Conservation (phyloP, 2,797 vertebrate species). For the Myotis myotis region DNA sequence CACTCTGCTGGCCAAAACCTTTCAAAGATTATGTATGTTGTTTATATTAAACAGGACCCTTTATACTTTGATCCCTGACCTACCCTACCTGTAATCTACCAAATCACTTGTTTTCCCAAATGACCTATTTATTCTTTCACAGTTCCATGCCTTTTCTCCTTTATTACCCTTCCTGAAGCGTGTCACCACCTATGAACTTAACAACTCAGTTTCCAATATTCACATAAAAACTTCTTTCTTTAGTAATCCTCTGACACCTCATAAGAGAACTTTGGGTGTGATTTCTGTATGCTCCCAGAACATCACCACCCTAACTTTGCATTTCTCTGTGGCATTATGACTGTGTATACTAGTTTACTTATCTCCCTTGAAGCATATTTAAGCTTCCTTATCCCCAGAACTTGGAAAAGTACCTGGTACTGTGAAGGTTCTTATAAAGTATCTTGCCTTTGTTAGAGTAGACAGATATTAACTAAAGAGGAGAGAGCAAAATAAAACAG, state of each 20-base stretch:
- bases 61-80: background rate
- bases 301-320: background rate
- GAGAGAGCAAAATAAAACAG: background rate
- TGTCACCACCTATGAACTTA: background rate
- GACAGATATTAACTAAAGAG: background rate
- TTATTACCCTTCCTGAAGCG: background rate
- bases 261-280: background rate
- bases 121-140: background rate
- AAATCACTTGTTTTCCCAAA: background rate
- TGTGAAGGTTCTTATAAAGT: background rate
- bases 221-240: background rate
- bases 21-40: background rate
- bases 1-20: background rate
- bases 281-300: background rate
- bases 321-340: background rate
- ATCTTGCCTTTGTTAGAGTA: background rate
- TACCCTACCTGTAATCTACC: background rate
- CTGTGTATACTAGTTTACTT: background rate
- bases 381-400: background rate
- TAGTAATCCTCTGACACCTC: background rate
- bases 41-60: background rate
- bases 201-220: background rate
- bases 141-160: background rate
- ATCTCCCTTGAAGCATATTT: background rate
- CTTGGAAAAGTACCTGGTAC: background rate